phyloP scores from a whole-genome alignment of 2,888 invertebrate genomes.

The Dermolepida albohirtum region DNA sequence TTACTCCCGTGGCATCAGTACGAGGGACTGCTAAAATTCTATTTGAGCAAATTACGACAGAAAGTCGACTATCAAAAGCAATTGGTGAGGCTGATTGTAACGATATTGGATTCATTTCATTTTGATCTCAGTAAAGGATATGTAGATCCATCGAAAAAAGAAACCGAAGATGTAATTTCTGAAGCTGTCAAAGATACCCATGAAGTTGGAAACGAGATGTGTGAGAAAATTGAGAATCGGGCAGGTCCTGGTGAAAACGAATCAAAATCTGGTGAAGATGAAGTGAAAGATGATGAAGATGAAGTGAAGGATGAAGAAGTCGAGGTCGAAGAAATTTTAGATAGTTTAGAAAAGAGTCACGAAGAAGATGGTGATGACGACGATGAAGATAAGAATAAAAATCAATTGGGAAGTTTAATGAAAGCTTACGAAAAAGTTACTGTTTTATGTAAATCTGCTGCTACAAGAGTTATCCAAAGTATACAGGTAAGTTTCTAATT shows the following conservation, averaged over 20 bases:
- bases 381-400: slow-evolving; percentile 52
- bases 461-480: slow-evolving; percentile 76
- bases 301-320: slow-evolving; percentile 49
- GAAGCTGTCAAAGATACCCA: slow-evolving; percentile 59
- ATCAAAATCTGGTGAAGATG: slow-evolving; percentile 52
- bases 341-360: slow-evolving; percentile 49
- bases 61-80: slow-evolving; percentile 85
- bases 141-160: slow-evolving; percentile 52
- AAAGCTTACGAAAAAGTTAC: slow-evolving; percentile 54
- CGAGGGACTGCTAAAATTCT: slow-evolving; percentile 82
- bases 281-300: slow-evolving; percentile 48
- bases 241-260: slow-evolving; percentile 59
- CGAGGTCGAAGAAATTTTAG: slow-evolving; percentile 52
- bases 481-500: slow-evolving; percentile 54
- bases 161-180: slow-evolving; percentile 57
- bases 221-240: slow-evolving; percentile 53
- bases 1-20: slow-evolving; percentile 92
- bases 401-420: slow-evolving; percentile 51
- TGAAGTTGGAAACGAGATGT: slow-evolving; percentile 51
- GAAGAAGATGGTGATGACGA: slow-evolving; percentile 49
- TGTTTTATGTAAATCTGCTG: slow-evolving; percentile 76
- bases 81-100: slow-evolving; percentile 79
- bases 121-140: slow-evolving; percentile 82
- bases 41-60: slow-evolving; percentile 80
- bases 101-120: slow-evolving; percentile 91